phyloP scores from a whole-genome alignment of 2,113 vertebrate genomes.

The Phylloscopus trochilus region DNA sequence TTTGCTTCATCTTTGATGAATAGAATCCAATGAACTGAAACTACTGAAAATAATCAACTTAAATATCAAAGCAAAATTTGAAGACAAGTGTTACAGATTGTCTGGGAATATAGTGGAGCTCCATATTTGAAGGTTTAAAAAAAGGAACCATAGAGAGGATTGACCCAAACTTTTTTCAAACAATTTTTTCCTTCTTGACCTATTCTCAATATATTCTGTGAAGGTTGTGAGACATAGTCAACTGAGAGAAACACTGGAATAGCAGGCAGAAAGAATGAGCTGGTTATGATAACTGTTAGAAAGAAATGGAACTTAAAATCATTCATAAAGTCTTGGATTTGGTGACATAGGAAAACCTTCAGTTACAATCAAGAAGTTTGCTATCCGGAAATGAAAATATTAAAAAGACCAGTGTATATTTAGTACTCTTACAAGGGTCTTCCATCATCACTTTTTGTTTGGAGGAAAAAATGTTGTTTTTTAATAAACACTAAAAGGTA shows the following conservation, averaged over 20 bases:
- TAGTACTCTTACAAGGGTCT: not conserved
- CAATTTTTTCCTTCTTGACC: not conserved
- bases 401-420: not conserved
- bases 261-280: not conserved
- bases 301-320: not conserved
- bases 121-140: not conserved
- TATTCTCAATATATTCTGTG: not conserved
- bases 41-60: not conserved
- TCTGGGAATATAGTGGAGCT: not conserved
- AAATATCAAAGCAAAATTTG: not conserved
- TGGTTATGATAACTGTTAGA: not conserved
- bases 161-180: not conserved
- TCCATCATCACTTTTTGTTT: not conserved
- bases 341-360: not conserved
- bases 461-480: not conserved
- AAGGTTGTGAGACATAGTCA: accelerated
- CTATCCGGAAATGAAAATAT: not conserved
- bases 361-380: not conserved
- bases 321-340: not conserved
- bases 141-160: not conserved
- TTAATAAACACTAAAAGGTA: not conserved
- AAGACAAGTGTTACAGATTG: not conserved
- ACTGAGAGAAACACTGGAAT: not conserved
- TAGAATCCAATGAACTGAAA: not conserved
- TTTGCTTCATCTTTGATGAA: not conserved